Base-by-base conservation (phyloP, 2,113 vertebrate genomes). In the Malurus elegans region DNA sequence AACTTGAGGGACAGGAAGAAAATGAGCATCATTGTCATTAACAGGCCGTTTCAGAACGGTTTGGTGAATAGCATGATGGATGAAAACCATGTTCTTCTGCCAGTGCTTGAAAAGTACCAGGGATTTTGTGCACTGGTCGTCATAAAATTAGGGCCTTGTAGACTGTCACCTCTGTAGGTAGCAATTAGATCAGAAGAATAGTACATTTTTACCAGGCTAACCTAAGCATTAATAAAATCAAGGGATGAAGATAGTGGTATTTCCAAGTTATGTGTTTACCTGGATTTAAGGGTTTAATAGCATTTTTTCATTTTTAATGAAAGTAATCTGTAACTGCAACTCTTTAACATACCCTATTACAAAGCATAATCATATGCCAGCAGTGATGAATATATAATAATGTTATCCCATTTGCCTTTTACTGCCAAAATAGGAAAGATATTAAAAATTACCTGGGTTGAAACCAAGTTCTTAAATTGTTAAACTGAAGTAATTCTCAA, bases 11-110 rank as follows among this genome's bases (percentile, higher is more conserved):
- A 88, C 93, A 92, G 85, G 79, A 95, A 87, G 94, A 94, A 94
- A 96, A 94, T 94, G 93, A 96, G 78, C 91, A 94, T 96, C 91
- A 80, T 84, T 97, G 92, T 95, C 96, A 96, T 96, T 95, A 97
- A 67, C 84, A 92, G 83, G 50, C 79, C 8, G 0, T 88, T 96
- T 95, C 89, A 90, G 78, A 94, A 92, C 61, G 76, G 87, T 45
- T 83, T 91, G 79, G 67, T 95, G 90, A 86, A 92, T 45, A 54
- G 74, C 47, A 67, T 90, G 92, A 93, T 92, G 69, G 84, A 93
- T 94, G 84, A 90, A 91, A 95, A 85, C 61, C 15, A 7, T 90
- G 50, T 66, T 83, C n/a, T 85, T 75, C 73, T 93, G 54, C 86
- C 70, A 90, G 61, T 56, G 91, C 34, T 70, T 62, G 64, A 57